Conservation (phyloP, 2,888 invertebrate species). For the Lasioglossum lativentre region DNA sequence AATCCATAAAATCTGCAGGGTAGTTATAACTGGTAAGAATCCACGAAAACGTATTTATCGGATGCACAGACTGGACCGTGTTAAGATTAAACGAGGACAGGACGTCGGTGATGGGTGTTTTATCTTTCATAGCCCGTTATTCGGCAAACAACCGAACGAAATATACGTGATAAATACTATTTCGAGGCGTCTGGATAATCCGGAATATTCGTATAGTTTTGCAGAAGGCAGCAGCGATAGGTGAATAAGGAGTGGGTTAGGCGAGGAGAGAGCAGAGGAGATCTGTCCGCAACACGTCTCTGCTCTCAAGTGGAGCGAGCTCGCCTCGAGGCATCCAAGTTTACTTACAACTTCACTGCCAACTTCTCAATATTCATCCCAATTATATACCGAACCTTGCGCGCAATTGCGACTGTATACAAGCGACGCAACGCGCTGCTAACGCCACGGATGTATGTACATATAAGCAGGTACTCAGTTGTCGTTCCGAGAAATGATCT, state of each 20-base stretch:
- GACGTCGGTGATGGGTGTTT: background rate
- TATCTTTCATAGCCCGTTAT: background rate
- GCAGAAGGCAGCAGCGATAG: constrained; percentile 61
- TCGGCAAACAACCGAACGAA: constrained; percentile 1
- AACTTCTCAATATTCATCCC: constrained; percentile 85
- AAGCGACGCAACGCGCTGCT: constrained; percentile 33
- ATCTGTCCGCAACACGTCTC: constrained; percentile 84
- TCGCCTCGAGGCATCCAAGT: constrained; percentile 83
- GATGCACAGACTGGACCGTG: background rate
- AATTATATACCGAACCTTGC: constrained; percentile 79
- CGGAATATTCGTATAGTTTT: constrained; percentile 80
- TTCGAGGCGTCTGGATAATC: constrained; percentile 70
- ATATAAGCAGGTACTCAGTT: constrained; percentile 40
- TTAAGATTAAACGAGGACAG: background rate
- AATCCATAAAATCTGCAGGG: too few species aligned
- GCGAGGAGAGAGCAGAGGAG: constrained; percentile 76
- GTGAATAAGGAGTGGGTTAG: constrained; percentile 69
- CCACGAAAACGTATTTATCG: background rate
- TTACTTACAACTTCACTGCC: constrained; percentile 84
- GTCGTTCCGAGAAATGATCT: constrained; percentile 51
- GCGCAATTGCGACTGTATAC: constrained; percentile 67
- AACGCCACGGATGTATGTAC: constrained; percentile 35
- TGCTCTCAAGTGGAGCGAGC: constrained; percentile 83
- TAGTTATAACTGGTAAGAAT: too few species aligned
- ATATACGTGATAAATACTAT: constrained; percentile 50